Evolutionary conservation across 2,797 vertebrate genomes (phyloP).

Genomic region (Nothura maculosa): DNA sequence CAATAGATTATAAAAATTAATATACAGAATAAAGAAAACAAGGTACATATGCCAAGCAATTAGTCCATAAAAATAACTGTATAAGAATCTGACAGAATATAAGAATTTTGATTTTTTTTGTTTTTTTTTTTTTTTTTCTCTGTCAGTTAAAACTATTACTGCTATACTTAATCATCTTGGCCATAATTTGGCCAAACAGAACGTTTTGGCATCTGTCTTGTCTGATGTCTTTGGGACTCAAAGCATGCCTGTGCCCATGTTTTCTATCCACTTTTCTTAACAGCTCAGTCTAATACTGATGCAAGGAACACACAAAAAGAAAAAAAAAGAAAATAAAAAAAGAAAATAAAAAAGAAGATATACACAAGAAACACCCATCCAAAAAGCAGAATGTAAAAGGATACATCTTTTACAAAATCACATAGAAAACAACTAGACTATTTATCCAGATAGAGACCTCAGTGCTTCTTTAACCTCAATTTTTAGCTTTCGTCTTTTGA

Average conservation of each 20-base stretch:
- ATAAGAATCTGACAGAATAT: not conserved
- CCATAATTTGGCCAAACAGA: not conserved
- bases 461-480: not conserved
- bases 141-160: not conserved
- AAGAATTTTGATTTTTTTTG: not conserved
- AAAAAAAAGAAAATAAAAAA: not conserved
- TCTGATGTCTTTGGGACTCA: not conserved
- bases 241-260: not conserved
- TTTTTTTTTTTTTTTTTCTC: not conserved
- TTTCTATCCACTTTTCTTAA: slow-evolving; percentile 11
- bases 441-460: not conserved
- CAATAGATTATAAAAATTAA: not conserved
- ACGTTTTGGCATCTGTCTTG: not conserved
- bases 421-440: not conserved
- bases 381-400: not conserved
- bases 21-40: not conserved
- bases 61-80: not conserved
- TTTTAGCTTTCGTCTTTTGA: not conserved
- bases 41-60: not conserved
- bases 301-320: not conserved
- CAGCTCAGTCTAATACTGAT: not conserved
- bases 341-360: not conserved
- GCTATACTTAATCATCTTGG: not conserved
- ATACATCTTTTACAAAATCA: not conserved
- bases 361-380: not conserved